Evolutionary conservation across 2,113 vertebrate genomes (phyloP).

Genomic region (Shinisaurus crocodilurus): DNA sequence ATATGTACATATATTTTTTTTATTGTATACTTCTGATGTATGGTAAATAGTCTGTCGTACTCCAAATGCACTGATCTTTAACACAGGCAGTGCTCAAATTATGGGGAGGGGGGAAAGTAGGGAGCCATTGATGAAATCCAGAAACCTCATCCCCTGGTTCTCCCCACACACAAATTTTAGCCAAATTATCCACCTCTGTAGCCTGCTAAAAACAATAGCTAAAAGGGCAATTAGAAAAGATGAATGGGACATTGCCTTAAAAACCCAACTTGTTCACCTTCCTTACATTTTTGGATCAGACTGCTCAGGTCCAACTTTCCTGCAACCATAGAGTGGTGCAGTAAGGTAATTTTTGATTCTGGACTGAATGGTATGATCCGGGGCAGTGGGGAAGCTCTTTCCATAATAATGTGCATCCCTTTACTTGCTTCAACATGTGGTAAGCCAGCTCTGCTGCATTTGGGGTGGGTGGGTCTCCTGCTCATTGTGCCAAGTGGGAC

Average conservation of each 20-base stretch:
- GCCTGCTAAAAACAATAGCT: not conserved
- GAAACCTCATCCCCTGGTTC: not conserved
- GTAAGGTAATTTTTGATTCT: not conserved
- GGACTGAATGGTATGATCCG: too few relatives aligned
- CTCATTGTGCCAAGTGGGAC: not conserved
- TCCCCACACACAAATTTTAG: not conserved
- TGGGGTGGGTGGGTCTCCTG: not conserved
- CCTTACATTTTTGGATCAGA: not conserved
- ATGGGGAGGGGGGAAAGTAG: not conserved
- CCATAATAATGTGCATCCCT: too few relatives aligned
- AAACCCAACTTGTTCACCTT: not conserved
- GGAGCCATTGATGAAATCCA: not conserved
- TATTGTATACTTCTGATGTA: not conserved
- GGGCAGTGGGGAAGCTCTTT: too few relatives aligned
- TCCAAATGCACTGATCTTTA: not conserved
- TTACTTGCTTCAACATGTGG: too few relatives aligned
- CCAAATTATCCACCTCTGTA: not conserved
- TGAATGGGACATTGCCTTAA: not conserved
- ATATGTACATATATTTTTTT: too few relatives aligned
- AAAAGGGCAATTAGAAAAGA: not conserved
- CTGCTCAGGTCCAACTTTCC: not conserved
- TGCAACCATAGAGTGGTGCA: not conserved
- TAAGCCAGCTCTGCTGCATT: not conserved
- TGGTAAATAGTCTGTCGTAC: not conserved
- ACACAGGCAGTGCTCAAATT: not conserved